Evolutionary conservation across 2,797 vertebrate species (phyloP).

Genomic region (Somateria mollissima): DNA sequence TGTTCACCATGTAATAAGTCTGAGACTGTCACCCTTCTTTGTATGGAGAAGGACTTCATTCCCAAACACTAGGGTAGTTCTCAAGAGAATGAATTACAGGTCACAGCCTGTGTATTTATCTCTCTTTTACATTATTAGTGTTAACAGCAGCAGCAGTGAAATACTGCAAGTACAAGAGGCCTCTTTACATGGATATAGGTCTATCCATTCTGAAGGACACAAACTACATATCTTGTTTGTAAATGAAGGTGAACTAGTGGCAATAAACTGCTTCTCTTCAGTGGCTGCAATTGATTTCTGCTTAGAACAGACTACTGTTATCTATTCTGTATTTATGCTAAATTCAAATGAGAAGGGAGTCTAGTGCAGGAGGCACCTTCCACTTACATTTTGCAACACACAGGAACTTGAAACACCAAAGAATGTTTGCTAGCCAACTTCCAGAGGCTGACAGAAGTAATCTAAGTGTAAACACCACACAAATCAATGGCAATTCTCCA

Average conservation of each 20-base stretch:
- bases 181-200: rapidly evolving
- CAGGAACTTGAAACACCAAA: background rate
- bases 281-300: background rate
- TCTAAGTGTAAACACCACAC: background rate
- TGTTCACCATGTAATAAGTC: background rate
- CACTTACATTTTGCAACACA: background rate
- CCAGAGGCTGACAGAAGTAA: background rate
- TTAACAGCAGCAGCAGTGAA: background rate
- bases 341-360: background rate
- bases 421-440: background rate
- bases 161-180: background rate
- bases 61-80: background rate
- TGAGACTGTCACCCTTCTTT: background rate
- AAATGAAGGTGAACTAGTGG: background rate
- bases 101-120: background rate
- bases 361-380: background rate
- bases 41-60: background rate
- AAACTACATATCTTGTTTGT: background rate
- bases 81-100: background rate
- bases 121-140: background rate
- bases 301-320: background rate
- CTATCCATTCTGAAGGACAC: background rate
- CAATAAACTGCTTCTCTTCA: background rate
- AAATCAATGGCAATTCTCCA: background rate
- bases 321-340: background rate